Conservation (phyloP, 2,888 invertebrate species). For the Ischnura elegans region DNA sequence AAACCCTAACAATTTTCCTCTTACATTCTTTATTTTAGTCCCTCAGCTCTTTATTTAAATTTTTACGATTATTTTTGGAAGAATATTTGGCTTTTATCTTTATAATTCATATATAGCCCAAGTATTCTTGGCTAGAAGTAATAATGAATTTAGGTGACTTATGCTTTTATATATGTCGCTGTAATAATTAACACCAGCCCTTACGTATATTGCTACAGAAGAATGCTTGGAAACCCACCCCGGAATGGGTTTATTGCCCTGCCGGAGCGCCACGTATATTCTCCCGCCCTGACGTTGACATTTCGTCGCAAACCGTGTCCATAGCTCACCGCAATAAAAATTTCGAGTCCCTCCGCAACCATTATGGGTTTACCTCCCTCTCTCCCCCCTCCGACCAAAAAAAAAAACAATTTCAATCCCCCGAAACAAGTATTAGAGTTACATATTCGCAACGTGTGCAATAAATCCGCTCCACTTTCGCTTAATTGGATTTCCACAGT, state of each 20-base stretch:
- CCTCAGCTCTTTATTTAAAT: too few species aligned
- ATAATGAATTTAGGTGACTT: too few species aligned
- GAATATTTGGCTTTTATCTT: too few species aligned
- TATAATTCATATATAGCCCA: too few species aligned
- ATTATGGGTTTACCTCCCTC: neutral
- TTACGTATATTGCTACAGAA: too few species aligned
- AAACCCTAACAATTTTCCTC: too few species aligned
- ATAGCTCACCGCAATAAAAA: neutral
- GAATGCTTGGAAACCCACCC: too few species aligned
- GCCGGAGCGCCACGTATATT: neutral
- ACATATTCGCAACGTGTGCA: neutral
- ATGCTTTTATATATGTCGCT: too few species aligned
- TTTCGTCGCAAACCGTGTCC: neutral
- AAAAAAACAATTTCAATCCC: neutral
- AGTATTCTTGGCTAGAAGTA: too few species aligned
- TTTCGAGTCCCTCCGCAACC: neutral
- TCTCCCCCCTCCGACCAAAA: neutral
- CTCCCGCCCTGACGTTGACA: neutral
- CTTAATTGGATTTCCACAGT: constrained; percentile 30
- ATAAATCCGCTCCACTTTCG: neutral
- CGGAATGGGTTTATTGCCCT: neutral
- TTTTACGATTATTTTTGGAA: too few species aligned
- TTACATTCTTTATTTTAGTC: too few species aligned
- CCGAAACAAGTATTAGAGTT: neutral
- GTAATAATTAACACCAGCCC: too few species aligned